These are phyloP conservation scores for Propithecus deckenii DNA, from an alignment of 2,797 vertebrate species.

Conservation along the genomic window DNA sequence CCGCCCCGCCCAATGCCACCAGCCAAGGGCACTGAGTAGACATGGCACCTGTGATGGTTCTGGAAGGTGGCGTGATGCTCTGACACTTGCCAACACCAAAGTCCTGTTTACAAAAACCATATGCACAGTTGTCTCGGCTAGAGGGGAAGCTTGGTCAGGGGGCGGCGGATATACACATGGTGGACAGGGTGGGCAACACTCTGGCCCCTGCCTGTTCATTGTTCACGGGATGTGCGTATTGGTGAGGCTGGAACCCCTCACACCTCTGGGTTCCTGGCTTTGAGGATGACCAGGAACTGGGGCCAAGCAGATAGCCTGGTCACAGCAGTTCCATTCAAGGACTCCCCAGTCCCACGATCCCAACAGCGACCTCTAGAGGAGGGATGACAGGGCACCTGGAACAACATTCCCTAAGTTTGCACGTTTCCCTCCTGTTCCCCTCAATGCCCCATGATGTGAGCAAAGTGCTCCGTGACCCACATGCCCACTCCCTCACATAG, in stretches of 20 bases:
- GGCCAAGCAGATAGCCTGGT: background rate
- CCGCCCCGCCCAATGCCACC: background rate
- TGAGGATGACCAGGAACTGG: background rate
- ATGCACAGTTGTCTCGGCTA: slow-evolving; percentile 39
- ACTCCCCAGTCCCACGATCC: background rate
- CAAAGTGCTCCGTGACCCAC: background rate
- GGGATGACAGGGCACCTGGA: background rate
- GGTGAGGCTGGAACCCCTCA: background rate
- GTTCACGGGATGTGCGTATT: background rate
- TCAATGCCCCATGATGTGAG: background rate
- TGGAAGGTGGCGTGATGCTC: slow-evolving; percentile 62
- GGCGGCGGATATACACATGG: background rate
- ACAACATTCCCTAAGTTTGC: background rate
- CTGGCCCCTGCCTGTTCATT: background rate
- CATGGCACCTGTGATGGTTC: slow-evolving; percentile 18
- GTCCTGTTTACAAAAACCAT: slow-evolving; percentile 35
- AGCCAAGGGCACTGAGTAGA: background rate
- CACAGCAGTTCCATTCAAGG: background rate
- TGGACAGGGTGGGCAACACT: background rate
- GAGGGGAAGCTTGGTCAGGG: slow-evolving; percentile 54
- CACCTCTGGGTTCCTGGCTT: background rate
- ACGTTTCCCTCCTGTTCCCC: background rate
- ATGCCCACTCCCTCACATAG: background rate
- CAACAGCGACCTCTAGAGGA: background rate
- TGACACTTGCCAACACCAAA: slow-evolving; percentile 73